These are phyloP conservation scores for Haliclystus octoradiatus DNA, from an alignment of 30 jellyfish, hydroid and myxozoan genomes.

Conservation along the genomic window DNA sequence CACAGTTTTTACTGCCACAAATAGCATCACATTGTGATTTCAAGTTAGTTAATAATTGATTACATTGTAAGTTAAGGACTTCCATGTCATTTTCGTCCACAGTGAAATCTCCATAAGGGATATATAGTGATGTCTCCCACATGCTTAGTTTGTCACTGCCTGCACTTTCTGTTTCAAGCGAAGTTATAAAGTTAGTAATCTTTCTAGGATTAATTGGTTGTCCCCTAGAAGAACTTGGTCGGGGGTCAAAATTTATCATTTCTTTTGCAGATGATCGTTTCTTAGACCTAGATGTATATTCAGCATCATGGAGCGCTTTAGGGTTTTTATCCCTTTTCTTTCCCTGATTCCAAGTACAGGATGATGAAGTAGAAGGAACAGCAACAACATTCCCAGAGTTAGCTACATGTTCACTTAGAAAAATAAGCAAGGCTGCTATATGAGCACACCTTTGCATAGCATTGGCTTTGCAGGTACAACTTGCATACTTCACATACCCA, in stretches of 20 bases:
- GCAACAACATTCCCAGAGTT: slow-evolving; percentile 9
- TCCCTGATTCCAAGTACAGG: slow-evolving; percentile 57
- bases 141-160: neutral
- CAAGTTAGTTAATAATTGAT: neutral
- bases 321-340: slow-evolving; percentile 37
- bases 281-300: slow-evolving; percentile 29
- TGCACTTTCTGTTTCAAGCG: slow-evolving; percentile 5
- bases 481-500: neutral
- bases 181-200: neutral
- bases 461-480: neutral
- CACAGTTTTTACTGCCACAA: neutral
- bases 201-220: neutral
- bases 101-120: slow-evolving; percentile 23
- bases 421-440: slow-evolving; percentile 37
- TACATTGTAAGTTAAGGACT: neutral
- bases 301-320: slow-evolving; percentile 1
- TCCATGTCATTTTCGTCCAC: slow-evolving; percentile 5
- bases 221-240: slow-evolving; percentile 6
- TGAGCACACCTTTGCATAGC: slow-evolving; percentile 37
- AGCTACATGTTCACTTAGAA: neutral
- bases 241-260: slow-evolving; percentile 28
- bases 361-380: slow-evolving; percentile 30
- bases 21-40: neutral
- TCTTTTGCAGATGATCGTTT: neutral
- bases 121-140: slow-evolving; percentile 35